Evolutionary conservation across 2,797 vertebrate species (phyloP).

Genomic region (Agapornis canus): DNA sequence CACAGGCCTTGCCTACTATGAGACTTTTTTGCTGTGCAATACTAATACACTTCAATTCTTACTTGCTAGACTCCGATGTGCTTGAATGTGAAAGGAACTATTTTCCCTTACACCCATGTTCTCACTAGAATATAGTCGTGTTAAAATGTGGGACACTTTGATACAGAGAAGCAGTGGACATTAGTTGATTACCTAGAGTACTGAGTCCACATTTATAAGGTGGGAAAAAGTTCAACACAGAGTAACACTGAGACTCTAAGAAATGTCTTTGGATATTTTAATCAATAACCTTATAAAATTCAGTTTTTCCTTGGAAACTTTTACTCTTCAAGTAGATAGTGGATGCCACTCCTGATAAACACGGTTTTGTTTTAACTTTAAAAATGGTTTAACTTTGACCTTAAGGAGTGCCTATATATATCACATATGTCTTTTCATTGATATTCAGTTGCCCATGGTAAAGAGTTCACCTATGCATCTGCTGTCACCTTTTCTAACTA

Average conservation of each 20-base stretch:
- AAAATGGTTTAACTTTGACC: background rate
- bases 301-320: background rate
- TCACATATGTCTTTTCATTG: background rate
- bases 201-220: background rate
- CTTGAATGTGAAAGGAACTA: background rate
- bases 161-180: background rate
- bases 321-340: background rate
- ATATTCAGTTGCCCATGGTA: background rate
- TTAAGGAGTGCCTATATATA: background rate
- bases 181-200: background rate
- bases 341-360: background rate
- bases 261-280: background rate
- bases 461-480: background rate
- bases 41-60: background rate
- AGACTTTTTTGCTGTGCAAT: background rate
- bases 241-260: background rate
- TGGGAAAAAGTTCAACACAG: background rate
- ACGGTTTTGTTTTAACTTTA: background rate
- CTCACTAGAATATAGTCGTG: background rate
- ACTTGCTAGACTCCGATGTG: background rate
- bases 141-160: background rate
- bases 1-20: background rate
- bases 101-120: background rate
- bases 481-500: background rate
- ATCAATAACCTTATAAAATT: background rate